A percentile compares a stretch with the other conserved stretches of the same genome.
Conservation (phyloP, 1,140 invertebrate genomes). For the Eulimnadia texana region DNA sequence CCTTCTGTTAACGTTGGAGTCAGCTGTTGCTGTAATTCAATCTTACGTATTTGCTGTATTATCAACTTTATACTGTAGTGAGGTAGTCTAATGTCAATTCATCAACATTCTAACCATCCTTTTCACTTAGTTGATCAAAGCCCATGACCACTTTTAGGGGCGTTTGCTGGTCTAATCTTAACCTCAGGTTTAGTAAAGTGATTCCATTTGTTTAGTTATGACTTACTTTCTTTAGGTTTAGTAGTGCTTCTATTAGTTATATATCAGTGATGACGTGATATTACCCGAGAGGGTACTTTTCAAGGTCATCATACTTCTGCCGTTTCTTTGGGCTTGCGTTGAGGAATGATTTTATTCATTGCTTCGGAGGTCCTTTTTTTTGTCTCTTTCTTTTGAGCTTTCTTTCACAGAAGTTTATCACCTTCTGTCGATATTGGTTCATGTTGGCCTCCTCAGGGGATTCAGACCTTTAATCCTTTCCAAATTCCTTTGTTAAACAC, state of each 20-base stretch:
- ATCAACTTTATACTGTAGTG: constrained; percentile 35
- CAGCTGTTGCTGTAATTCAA: constrained; percentile 37
- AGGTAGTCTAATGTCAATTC: constrained; percentile 27
- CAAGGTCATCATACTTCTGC: constrained; percentile 29
- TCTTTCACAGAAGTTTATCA: constrained; percentile 44
- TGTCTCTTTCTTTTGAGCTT: constrained; percentile 44
- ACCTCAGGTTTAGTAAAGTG: constrained; percentile 33
- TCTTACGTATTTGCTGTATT: constrained; percentile 38
- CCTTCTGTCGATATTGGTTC: constrained; percentile 43
- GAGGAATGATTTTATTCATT: constrained; percentile 48
- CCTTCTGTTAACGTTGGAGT: constrained; percentile 35
- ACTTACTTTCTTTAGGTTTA: constrained; percentile 31
- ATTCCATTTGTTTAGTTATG: constrained; percentile 32
- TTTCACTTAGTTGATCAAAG: constrained; percentile 29
- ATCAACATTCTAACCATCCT: constrained; percentile 20
- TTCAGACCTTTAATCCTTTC: constrained; percentile 44
- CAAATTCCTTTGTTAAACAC: constrained; percentile 45
- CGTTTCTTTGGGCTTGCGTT: constrained; percentile 34
- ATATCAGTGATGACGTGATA: constrained; percentile 46
- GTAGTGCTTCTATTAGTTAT: constrained; percentile 33
- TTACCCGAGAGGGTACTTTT: constrained; percentile 30
- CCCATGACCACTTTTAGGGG: constrained; percentile 35
- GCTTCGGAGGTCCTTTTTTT: constrained; percentile 45
- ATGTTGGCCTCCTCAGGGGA: constrained; percentile 39
- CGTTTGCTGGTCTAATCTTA: constrained; percentile 30